Percentiles rank a stretch among this genome's conserved stretches.
Conservation (phyloP, 2,113 vertebrate genomes). For the Poeciliopsis retropinna region DNA sequence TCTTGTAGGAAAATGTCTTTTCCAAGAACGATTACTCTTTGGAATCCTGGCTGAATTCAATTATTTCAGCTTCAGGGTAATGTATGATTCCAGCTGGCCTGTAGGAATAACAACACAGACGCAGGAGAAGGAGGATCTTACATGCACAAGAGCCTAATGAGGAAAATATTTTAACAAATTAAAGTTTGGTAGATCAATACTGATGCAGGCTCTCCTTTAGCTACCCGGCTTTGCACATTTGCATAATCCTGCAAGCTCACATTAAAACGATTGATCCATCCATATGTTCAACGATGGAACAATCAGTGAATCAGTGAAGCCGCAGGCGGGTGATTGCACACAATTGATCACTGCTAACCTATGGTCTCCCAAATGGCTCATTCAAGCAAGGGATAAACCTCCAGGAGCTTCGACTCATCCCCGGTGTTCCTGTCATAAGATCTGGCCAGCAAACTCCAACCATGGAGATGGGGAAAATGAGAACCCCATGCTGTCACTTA, state of each 20-base stretch:
- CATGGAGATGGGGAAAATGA: constrained; percentile 42
- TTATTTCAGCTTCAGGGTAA: constrained; percentile 24
- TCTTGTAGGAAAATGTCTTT: constrained; percentile 22
- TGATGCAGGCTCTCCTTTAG: background rate
- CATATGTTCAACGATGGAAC: constrained; percentile 56
- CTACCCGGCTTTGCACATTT: background rate
- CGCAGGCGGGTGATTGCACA: constrained; percentile 47
- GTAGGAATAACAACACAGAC: background rate
- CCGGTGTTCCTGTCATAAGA: constrained; percentile 32
- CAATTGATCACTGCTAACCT: constrained; percentile 53
- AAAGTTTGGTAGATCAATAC: constrained; percentile 3
- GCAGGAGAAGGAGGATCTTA: background rate
- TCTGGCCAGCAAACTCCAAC: constrained; percentile 21
- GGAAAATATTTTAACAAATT: background rate
- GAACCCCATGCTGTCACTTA: constrained; percentile 62
- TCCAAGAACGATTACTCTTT: constrained; percentile 24
- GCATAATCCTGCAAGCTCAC: constrained; percentile 11
- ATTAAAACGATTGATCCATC: constrained; percentile 54
- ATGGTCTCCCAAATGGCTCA: constrained; percentile 1
- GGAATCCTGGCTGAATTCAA: constrained; percentile 14
- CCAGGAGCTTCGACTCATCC: background rate
- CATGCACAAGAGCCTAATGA: background rate
- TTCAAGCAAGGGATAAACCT: background rate
- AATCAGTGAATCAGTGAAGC: constrained; percentile 53
- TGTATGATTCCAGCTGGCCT: background rate